Conservation (phyloP, 2,113 vertebrate species). For the Paradoxurus hermaphroditus region DNA sequence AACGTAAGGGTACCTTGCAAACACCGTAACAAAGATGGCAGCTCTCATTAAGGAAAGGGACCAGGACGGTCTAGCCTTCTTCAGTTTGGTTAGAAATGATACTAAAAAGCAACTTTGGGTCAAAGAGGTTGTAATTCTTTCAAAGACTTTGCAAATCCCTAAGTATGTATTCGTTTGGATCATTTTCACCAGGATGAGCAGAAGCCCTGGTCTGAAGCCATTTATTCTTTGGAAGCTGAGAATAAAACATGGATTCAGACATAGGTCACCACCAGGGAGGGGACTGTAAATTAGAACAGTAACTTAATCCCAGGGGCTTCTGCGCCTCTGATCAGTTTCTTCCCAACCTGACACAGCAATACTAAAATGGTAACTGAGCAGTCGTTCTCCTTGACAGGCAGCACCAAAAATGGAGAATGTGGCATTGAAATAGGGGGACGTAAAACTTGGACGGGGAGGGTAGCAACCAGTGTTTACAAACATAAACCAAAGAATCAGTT, state of each 20-base stretch:
- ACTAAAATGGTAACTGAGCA: conserved; percentile 62
- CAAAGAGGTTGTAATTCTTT: not conserved
- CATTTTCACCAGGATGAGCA: not conserved
- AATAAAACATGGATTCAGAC: not conserved
- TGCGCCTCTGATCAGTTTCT: conserved; percentile 39
- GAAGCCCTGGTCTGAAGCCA: not conserved
- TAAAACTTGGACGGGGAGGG: conserved; percentile 75
- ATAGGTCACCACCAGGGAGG: not conserved
- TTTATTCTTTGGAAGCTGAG: not conserved
- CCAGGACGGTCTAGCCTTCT: not conserved
- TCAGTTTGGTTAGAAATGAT: not conserved
- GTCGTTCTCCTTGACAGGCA: conserved; percentile 68
- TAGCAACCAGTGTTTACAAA: conserved; percentile 91
- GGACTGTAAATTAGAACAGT: conserved; percentile 60
- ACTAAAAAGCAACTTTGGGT: not conserved
- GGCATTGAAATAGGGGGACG: conserved; percentile 75
- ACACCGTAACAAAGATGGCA: not conserved
- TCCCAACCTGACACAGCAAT: conserved; percentile 70
- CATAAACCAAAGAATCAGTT: conserved; percentile 82
- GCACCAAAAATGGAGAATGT: conserved; percentile 89
- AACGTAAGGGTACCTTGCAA: not conserved
- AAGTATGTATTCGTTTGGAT: not conserved
- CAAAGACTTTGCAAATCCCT: not conserved
- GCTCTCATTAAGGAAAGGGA: not conserved
- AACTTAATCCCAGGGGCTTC: conserved; percentile 75